Conservation (phyloP, 2,797 vertebrate genomes). For the Pseudochirops cupreus region DNA sequence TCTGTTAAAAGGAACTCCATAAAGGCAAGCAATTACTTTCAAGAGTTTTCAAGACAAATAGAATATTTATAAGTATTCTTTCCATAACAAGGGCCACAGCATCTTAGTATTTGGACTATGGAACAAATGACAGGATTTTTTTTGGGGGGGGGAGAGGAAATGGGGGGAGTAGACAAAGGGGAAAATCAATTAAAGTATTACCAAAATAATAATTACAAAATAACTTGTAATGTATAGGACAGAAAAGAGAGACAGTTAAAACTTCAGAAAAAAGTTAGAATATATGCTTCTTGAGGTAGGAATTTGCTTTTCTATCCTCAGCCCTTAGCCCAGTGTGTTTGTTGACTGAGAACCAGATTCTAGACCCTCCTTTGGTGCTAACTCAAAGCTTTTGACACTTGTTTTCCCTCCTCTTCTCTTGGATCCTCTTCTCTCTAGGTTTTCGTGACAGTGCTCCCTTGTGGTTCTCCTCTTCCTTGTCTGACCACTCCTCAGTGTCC, state of each 20-base stretch:
- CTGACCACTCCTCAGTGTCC: no score
- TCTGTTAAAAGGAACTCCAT: constrained; percentile 69
- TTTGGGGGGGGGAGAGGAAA: constrained; percentile 14
- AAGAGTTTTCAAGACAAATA: constrained; percentile 63
- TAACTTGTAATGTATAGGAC: constrained; percentile 69
- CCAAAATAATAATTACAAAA: constrained; percentile 70
- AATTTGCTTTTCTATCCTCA: not conserved
- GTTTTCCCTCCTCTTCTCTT: not conserved
- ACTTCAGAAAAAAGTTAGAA: constrained; percentile 69
- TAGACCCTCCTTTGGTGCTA: not conserved
- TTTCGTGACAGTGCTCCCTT: not conserved
- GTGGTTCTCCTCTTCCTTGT: not conserved
- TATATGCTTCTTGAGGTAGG: not conserved
- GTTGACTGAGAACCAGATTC: not conserved
- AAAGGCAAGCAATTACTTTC: constrained; percentile 60
- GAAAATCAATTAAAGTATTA: constrained; percentile 70
- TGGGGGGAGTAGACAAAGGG: constrained; percentile 46
- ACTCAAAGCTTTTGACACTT: not conserved
- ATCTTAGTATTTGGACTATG: constrained; percentile 70
- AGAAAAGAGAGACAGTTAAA: constrained; percentile 72
- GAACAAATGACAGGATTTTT: constrained; percentile 56
- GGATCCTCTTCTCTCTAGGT: not conserved
- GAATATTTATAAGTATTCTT: constrained; percentile 66
- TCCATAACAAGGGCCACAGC: constrained; percentile 70
- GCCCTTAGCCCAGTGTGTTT: not conserved